Base-by-base conservation (phyloP, 2,113 vertebrate genomes). In the Limanda limanda region DNA sequence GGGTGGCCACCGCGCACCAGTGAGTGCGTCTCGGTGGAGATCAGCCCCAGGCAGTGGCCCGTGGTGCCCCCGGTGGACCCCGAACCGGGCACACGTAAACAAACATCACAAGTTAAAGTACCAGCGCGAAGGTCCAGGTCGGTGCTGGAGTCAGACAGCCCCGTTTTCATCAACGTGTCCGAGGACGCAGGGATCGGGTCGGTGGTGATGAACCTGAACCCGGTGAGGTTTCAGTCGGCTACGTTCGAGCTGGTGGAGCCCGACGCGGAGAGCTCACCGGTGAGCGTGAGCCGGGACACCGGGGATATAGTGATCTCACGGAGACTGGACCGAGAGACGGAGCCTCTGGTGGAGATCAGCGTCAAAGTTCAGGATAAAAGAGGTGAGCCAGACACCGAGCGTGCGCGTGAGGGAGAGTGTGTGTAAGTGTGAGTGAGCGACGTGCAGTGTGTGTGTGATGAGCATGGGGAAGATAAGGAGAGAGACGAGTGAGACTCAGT, bases 1-100 rank as follows among this genome's bases (percentile, higher is more conserved):
- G 96, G 96, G 0, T 95, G 93, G 86, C 96, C 96, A 5, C 75
- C 94, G 3, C 93, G 94, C 54, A 95, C 94, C 25, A 96, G 96
- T 76, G 88, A 86, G 4, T 88, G 94, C 2, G 76, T 97, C 24
- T 45, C 89, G 0, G 87, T 97, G 24, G 94, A 95, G 72, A 93
- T 96, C 56, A 92, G 76, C 35, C 96, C 95, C 1, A 92, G 93
- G 78, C 91, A 88, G 7, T 93, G 94, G 86, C 90, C 94, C 7
- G 55, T 74, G 9, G 55, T 65, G n/a, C 64, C 74, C 18, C 40
- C 77, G 1, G 18, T 57, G 12, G 62, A 18, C 15, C 56, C 78
- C 57, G 31, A 73, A 24, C 15, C 3, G 66, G 63, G n/a, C 3
- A 31, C 54, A 5, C 57, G 42, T 35, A 62, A 72, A 66, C 21